Base-by-base conservation (phyloP, 2,888 invertebrate genomes). In the Sisyra terminalis region DNA sequence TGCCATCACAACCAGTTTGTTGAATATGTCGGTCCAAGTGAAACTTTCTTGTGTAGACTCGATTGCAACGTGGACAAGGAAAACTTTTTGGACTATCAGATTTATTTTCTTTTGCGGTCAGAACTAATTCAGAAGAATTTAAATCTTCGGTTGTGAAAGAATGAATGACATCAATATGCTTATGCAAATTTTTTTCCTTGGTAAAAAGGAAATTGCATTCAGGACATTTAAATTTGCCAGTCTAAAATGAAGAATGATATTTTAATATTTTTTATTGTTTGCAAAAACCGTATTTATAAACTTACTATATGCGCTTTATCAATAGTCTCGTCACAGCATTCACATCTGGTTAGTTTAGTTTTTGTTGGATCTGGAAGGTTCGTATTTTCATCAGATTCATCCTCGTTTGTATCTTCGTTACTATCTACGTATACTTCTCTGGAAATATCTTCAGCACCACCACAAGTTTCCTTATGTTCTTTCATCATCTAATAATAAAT, bases 121-220 rank as follows among this genome's bases (percentile, higher is more conserved):
- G 2, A 43, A 67, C 66, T 52, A 87, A 87, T 43, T 75, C 70
- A 2, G 65, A 63, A 55, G 87, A 87, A 2, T 65, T 58, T 47
- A 73, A 70, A 46, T 72, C 68, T 36, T 70, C 69, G 30, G 71
- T 67, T 18, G 24, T 24, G 24, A 24, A 5, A 7, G 56, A 51
- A 57, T 88, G 87, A 45, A 84, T 75, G 10, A 78, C 71, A 40
- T 70, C 64, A 11, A 69, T 59, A 58, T 88, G 87, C 6, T 75
- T 67, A 38, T 73, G 68, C 46, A 76, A 69, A 49, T 74, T 78
- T 17, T 71, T 65, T 54, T 74, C 68, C 29, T 78, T 73, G 53
- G 76, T 73, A 54, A 86, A 88, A 3, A 77, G 71, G 55, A 85
- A 81, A 9, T 72, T 69, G 53, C 88, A 89, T 49, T 73, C 57